phyloP scores from a whole-genome alignment of 1,140 invertebrate genomes.

The Proales similis region DNA sequence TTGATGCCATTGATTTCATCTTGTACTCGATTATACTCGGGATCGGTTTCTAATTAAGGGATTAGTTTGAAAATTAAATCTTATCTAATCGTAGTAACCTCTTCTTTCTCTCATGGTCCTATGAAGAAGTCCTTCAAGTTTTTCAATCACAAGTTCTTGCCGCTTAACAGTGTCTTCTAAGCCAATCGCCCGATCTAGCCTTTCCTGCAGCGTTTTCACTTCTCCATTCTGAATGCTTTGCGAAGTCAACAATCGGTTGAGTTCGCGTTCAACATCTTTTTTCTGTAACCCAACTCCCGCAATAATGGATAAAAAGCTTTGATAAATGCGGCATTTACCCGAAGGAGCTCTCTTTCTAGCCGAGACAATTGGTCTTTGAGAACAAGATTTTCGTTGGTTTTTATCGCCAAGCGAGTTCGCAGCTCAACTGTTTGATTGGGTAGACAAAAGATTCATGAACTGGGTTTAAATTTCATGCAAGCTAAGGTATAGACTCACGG shows the following conservation, averaged over 20 bases:
- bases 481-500: neutral
- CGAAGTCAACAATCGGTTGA: neutral
- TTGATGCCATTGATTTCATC: too few species aligned
- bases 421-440: slow-evolving; percentile 24
- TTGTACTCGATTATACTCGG: too few species aligned
- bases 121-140: slow-evolving; percentile 2
- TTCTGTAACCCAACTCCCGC: neutral
- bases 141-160: slow-evolving; percentile 37
- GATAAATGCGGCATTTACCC: neutral
- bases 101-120: neutral
- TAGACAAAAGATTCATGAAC: neutral
- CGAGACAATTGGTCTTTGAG: slow-evolving; percentile 29
- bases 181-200: slow-evolving; percentile 4
- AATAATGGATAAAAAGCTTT: neutral
- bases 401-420: slow-evolving; percentile 4
- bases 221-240: slow-evolving; percentile 5
- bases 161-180: slow-evolving; percentile 33
- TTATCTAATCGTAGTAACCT: neutral
- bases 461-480: neutral
- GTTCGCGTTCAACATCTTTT: slow-evolving; percentile 9
- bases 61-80: neutral
- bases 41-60: too few species aligned
- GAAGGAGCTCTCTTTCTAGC: slow-evolving; percentile 3
- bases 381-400: slow-evolving; percentile 35
- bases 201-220: slow-evolving; percentile 7